Evolutionary conservation across 2,113 vertebrate species (phyloP).

Genomic region (Lethenteron reissneri): DNA sequence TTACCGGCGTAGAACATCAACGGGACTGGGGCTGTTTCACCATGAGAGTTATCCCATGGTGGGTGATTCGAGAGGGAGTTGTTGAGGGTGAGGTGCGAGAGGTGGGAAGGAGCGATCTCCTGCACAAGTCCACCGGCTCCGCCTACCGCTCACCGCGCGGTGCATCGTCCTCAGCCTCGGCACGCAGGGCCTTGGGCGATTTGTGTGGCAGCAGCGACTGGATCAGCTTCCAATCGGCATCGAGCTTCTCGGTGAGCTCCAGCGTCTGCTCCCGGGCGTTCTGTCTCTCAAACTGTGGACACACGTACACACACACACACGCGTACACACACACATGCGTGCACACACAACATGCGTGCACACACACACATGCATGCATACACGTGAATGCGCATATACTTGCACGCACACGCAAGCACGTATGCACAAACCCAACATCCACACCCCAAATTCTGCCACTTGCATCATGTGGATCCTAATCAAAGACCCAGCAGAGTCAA

Average conservation of each 20-base stretch:
- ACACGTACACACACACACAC: background rate
- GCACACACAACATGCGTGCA: too few relatives aligned
- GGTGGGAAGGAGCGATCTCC: too few relatives aligned
- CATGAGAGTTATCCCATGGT: too few relatives aligned
- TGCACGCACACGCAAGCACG: background rate
- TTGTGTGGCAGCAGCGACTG: conserved; percentile 43
- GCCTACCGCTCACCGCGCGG: conserved; percentile 32
- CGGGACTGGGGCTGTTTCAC: too few relatives aligned
- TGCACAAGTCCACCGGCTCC: too few relatives aligned
- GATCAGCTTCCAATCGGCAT: conserved; percentile 72
- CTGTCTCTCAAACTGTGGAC: conserved; percentile 52
- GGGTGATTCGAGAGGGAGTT: too few relatives aligned
- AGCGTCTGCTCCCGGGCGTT: conserved; percentile 47
- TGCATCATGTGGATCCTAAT: too few relatives aligned
- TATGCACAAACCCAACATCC: background rate
- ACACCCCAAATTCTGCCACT: too few relatives aligned
- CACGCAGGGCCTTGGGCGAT: conserved; percentile 24
- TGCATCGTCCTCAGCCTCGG: conserved; percentile 25
- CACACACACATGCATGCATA: background rate
- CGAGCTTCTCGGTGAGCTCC: conserved; percentile 74
- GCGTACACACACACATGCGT: background rate
- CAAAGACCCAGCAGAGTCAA: too few relatives aligned
- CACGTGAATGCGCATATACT: background rate
- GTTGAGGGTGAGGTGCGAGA: too few relatives aligned
- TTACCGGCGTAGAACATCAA: too few relatives aligned